Evolutionary conservation across 2,113 vertebrate genomes (phyloP).

Genomic region (Notechis scutatus): DNA sequence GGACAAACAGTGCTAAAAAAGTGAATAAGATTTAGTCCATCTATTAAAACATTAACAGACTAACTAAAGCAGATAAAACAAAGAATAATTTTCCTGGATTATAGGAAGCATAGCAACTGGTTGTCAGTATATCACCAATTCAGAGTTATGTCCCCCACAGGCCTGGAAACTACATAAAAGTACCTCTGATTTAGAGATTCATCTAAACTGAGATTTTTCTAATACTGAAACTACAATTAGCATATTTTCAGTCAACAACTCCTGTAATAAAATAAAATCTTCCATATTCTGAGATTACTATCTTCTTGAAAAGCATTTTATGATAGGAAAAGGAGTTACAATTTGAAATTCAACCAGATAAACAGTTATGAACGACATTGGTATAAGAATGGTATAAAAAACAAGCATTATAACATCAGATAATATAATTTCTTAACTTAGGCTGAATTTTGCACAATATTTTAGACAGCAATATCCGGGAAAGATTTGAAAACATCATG

Average conservation of each 20-base stretch:
- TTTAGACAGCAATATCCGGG: neutral
- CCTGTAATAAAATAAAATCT: neutral
- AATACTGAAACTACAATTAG: neutral
- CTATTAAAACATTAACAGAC: neutral
- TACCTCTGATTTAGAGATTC: neutral
- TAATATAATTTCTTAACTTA: neutral
- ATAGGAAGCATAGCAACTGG: neutral
- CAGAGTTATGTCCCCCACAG: neutral
- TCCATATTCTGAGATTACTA: neutral
- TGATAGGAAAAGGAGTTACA: neutral
- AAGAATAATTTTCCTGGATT: neutral
- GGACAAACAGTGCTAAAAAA: conserved; percentile 33
- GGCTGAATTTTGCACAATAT: neutral
- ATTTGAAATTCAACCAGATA: neutral
- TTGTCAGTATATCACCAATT: neutral
- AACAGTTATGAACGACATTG: neutral
- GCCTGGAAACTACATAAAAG: neutral
- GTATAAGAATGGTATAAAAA: neutral
- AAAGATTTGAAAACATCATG: neutral
- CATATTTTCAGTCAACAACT: neutral
- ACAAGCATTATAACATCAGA: neutral
- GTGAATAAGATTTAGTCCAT: neutral
- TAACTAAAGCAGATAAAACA: neutral
- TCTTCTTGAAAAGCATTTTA: neutral
- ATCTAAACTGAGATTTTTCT: neutral